These are phyloP conservation scores for Chorisops tibialis DNA, from an alignment of 2,888 invertebrate genomes.

Conservation along the genomic window DNA sequence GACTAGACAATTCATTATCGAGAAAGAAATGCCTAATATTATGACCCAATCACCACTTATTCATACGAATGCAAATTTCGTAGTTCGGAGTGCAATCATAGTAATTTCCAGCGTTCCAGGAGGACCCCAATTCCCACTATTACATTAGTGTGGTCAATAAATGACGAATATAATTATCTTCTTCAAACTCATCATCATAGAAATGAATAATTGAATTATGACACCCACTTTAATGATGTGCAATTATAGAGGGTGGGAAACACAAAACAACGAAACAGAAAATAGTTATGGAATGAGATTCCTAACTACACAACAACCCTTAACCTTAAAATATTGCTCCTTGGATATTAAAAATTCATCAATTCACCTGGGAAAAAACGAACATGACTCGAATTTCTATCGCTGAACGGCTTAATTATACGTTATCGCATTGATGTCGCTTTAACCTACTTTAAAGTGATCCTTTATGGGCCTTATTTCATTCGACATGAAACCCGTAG, in stretches of 20 bases:
- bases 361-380: slow-evolving; percentile 26
- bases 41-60: too few relatives aligned
- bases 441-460: slow-evolving; percentile 31
- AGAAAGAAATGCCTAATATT: too few relatives aligned
- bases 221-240: neutral
- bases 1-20: too few relatives aligned
- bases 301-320: slow-evolving; percentile 10
- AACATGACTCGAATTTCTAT: slow-evolving; percentile 9
- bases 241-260: neutral
- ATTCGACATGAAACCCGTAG: too few relatives aligned
- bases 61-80: too few relatives aligned
- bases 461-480: neutral
- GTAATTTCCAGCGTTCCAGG: too few relatives aligned
- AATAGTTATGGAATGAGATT: neutral
- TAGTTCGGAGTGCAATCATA: too few relatives aligned
- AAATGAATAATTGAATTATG: slow-evolving; percentile 24
- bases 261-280: too few relatives aligned
- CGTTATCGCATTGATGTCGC: slow-evolving; percentile 12
- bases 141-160: too few relatives aligned
- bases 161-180: too few relatives aligned
- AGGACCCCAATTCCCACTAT: too few relatives aligned
- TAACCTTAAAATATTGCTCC: neutral
- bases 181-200: neutral
- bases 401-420: neutral
- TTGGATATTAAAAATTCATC: slow-evolving; percentile 19